Evolutionary conservation across 1,140 invertebrate genomes (phyloP).

Genomic region (Ceratosolen fusciceps): DNA sequence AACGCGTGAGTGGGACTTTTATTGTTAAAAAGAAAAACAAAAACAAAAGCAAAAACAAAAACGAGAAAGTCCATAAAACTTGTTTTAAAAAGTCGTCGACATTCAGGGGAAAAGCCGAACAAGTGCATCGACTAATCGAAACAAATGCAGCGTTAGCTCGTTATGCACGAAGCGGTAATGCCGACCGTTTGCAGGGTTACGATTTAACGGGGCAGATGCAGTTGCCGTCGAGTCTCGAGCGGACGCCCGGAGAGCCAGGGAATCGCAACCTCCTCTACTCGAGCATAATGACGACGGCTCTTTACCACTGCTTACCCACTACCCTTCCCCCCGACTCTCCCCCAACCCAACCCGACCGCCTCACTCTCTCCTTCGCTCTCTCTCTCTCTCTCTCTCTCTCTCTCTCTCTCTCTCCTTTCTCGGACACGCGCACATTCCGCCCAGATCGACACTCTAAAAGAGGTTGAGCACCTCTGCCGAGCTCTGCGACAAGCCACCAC

Average conservation of each 20-base stretch:
- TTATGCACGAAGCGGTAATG: neutral
- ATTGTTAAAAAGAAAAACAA: too few species aligned
- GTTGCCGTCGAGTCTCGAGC: neutral
- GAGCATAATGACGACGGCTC: neutral
- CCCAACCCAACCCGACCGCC: neutral
- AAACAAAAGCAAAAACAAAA: too few species aligned
- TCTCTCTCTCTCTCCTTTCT: too few species aligned
- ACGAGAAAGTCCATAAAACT: too few species aligned
- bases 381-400: too few species aligned
- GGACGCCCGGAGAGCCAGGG: neutral
- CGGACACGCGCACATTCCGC: neutral
- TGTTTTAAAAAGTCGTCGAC: neutral
- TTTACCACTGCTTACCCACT: neutral
- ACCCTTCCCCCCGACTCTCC: neutral
- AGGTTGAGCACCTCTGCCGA: constrained; percentile 62
- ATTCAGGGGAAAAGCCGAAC: neutral
- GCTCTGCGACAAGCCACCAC: constrained; percentile 45
- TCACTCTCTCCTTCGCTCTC: too few species aligned
- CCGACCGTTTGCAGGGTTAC: neutral
- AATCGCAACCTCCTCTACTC: neutral
- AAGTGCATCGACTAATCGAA: neutral
- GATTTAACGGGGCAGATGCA: neutral
- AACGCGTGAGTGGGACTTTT: too few species aligned
- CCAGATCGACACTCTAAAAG: too few species aligned
- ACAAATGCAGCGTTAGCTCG: neutral